Evolutionary conservation across 1,140 invertebrate genomes (phyloP), one percentile per base, ranked within the genome.

Genomic region (Schlechtendalia chinensis): DNA sequence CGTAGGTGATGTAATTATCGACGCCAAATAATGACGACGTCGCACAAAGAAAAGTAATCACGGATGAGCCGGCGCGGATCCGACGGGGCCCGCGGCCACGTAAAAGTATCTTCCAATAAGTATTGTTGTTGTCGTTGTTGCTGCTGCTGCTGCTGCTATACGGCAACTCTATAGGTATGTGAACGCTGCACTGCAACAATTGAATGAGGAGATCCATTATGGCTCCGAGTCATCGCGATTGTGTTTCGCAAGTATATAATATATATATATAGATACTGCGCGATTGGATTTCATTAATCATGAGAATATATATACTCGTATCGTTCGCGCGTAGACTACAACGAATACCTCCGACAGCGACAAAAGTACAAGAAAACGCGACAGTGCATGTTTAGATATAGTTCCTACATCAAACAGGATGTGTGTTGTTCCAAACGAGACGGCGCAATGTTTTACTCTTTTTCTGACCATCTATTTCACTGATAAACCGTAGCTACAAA

Each of bases 11-110:
- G 56, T 79, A 79, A 79, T 79, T 79, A 79, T 45, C 22, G 61
- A 17, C 24, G 47, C 58, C 58, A 50, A 79, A 79, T 79, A 79
- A 79, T 58, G 56, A 79, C 58, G 61, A 79, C 47, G 47, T 27
- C 47, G 29, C 75, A 79, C 54, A 61, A 59, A 79, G 75, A 22
- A 63, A 47, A 79, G 58, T 79, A 79, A 79, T 79, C 75, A 79
- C 10, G 56, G 75, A 79, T 61, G 75, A 79, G 39, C 56, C 22
- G 16, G 58, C 10, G 58, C 56, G 47, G 58, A 79, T 79, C 29
- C 75, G 50, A 79, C 39, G 1, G n/a, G 75, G 75, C 75, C 58
- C 12, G 58, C 58, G 22, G 75, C 75, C 45, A 63, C 45, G 22
- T 77, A 79, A 63, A 79, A 79, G n/a, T 79, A 79, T 79, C 54